phyloP scores from a whole-genome alignment of 2,888 invertebrate species.

The Heliconius ismenius region DNA sequence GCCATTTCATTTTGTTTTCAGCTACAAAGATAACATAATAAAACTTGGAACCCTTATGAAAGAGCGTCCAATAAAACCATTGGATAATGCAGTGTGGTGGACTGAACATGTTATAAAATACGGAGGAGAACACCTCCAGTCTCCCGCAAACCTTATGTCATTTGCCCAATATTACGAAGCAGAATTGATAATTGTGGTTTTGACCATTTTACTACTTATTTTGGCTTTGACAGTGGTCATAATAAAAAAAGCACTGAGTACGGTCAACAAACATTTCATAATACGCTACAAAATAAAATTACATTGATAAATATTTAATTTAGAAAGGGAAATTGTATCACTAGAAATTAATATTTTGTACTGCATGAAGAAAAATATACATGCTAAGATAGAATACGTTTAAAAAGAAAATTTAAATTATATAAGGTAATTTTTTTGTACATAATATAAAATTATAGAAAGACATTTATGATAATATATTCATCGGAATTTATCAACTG shows the following conservation, averaged over 20 bases:
- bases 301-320: slow-evolving; percentile 1
- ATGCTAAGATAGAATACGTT: too few species aligned
- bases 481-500: too few species aligned
- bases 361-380: too few species aligned
- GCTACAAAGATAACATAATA: slow-evolving; percentile 46
- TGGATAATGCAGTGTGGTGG: slow-evolving; percentile 57
- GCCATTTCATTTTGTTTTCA: slow-evolving; percentile 29
- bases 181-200: slow-evolving; percentile 36
- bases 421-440: too few species aligned
- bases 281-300: background rate
- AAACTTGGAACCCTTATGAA: slow-evolving; percentile 44
- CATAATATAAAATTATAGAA: too few species aligned
- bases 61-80: slow-evolving; percentile 48
- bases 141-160: slow-evolving; percentile 48
- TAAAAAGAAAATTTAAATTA: too few species aligned
- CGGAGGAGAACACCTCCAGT: slow-evolving; percentile 49
- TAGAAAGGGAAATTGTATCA: too few species aligned
- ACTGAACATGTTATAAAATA: slow-evolving; percentile 52
- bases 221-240: background rate
- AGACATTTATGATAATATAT: too few species aligned
- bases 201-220: background rate
- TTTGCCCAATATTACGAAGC: slow-evolving; percentile 49
- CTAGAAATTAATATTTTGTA: too few species aligned
- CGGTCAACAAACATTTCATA: background rate
- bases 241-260: background rate